Conservation (phyloP, 2,113 vertebrate genomes). For the Tylochromis polylepis region DNA sequence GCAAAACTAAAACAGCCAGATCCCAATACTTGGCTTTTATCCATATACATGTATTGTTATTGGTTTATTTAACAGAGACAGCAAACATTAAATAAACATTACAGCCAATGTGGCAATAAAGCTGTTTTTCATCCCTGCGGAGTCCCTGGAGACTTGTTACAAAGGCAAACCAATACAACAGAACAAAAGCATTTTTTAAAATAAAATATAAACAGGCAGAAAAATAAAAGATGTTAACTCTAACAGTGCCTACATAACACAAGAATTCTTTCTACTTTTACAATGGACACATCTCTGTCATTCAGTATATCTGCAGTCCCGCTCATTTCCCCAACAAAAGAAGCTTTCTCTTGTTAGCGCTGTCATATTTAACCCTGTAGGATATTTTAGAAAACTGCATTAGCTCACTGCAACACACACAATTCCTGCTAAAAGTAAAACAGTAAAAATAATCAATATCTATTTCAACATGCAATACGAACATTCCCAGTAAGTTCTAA, state of each 20-base stretch:
- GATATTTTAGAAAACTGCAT: background rate
- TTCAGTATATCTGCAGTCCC: background rate
- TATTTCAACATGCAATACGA: background rate
- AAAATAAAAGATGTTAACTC: background rate
- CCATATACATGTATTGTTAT: background rate
- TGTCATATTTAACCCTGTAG: background rate
- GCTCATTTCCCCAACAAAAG: background rate
- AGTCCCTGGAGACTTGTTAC: background rate
- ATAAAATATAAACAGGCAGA: background rate
- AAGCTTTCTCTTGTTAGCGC: accelerated
- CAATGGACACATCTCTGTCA: background rate
- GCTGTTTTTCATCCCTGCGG: background rate
- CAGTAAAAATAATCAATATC: background rate
- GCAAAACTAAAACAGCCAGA: background rate
- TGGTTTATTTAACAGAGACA: background rate
- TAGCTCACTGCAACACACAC: background rate
- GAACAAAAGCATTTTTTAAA: background rate
- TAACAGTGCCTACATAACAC: background rate
- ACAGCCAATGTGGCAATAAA: background rate
- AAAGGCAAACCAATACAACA: background rate
- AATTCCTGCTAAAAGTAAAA: background rate
- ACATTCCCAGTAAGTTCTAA: background rate
- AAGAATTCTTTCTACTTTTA: background rate
- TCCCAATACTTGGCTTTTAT: background rate
- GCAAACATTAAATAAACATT: background rate